phyloP scores from a whole-genome alignment of 2,113 vertebrate species.

The Brachionichthys hirsutus region DNA sequence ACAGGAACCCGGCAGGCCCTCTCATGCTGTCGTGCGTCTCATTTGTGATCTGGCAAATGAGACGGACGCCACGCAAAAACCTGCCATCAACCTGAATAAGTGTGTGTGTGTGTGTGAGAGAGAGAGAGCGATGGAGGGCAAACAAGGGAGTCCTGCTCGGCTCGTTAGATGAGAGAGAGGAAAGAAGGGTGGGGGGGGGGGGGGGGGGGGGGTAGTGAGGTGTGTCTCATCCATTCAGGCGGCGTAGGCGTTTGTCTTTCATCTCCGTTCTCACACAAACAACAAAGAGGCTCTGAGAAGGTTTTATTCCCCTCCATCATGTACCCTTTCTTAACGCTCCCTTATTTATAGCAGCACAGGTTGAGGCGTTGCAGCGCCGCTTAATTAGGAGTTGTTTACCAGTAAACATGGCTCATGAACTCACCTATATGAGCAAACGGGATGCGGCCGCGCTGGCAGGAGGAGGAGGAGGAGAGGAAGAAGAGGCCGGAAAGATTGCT shows the following conservation, averaged over 20 bases:
- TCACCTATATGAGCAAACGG: conserved; percentile 13
- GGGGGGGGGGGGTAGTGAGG: conserved; percentile 18
- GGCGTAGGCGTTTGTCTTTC: conserved; percentile 63
- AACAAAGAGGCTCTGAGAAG: conserved; percentile 44
- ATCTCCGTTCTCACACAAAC: conserved; percentile 59
- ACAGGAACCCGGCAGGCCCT: too few relatives aligned
- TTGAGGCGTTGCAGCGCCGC: conserved; percentile 25
- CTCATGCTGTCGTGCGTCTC: conserved; percentile 23
- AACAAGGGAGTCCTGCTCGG: conserved; percentile 42
- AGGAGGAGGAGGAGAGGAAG: neutral
- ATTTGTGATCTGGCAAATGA: conserved; percentile 49
- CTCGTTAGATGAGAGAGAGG: conserved; percentile 13
- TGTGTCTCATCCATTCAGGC: conserved; percentile 52
- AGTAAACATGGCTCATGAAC: conserved; percentile 17
- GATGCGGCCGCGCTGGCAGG: conserved; percentile 8
- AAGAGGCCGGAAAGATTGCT: conserved; percentile 10
- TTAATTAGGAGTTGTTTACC: conserved; percentile 58
- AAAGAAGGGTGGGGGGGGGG: neutral
- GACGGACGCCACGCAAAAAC: conserved; percentile 13
- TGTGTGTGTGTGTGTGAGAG: conserved; percentile 1
- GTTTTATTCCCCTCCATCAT: conserved; percentile 10
- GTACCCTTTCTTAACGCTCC: conserved; percentile 36
- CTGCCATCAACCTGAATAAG: conserved; percentile 46
- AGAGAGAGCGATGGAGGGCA: neutral
- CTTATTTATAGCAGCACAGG: conserved; percentile 56